Evolutionary conservation across 2,888 invertebrate species (phyloP).

Genomic region (Xanthorhoe designata): DNA sequence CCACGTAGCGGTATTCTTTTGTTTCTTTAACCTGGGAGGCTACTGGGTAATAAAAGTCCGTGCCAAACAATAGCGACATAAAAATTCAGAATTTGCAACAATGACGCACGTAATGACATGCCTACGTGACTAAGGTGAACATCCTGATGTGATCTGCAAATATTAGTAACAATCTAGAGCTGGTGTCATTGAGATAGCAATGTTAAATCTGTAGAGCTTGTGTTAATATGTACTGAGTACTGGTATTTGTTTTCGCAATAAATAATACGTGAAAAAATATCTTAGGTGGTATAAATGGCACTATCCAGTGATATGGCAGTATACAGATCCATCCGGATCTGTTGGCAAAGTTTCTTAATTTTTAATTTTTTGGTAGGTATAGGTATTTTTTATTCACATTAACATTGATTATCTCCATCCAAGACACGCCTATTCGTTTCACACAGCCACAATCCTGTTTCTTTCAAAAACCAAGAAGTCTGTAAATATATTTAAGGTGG

Average conservation of each 20-base stretch:
- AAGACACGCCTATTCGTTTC: no score
- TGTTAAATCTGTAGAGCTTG: constrained; percentile 23
- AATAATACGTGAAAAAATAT: no score
- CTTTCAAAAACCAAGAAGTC: no score
- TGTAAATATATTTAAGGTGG: no score
- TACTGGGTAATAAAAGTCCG: constrained; percentile 65
- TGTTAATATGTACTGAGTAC: constrained; percentile 8
- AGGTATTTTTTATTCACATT: no score
- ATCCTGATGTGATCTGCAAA: constrained; percentile 27
- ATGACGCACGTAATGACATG: constrained; percentile 40
- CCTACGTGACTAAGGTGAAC: constrained; percentile 33
- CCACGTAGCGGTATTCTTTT: constrained; percentile 61
- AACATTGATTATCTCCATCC: no score
- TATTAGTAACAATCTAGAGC: constrained; percentile 28
- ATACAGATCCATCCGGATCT: no score
- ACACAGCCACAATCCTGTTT: no score
- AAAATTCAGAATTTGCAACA: constrained; percentile 58
- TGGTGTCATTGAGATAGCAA: constrained; percentile 18
- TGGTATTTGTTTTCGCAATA: neutral
- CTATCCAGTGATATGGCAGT: no score
- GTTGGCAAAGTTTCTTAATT: no score
- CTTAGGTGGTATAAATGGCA: no score
- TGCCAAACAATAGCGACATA: constrained; percentile 68
- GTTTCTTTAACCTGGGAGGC: constrained; percentile 62
- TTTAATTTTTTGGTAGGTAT: no score